Conservation (phyloP, 2,113 vertebrate genomes). For the Rallus limicola region DNA sequence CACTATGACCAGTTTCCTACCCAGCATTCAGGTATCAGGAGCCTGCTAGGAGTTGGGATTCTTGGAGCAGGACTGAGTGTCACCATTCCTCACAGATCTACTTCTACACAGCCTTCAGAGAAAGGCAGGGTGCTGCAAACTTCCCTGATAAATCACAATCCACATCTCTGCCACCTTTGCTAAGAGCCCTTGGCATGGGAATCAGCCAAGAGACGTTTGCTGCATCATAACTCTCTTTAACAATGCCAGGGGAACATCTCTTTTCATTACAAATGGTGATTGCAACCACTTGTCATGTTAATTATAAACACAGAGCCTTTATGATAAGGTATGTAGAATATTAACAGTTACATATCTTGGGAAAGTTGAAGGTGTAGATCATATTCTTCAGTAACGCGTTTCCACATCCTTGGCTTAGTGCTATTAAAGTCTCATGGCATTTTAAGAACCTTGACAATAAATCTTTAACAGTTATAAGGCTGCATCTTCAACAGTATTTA, state of each 20-base stretch:
- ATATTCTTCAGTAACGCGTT: not conserved
- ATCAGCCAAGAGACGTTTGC: not conserved
- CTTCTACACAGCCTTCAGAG: not conserved
- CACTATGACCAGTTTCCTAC: not conserved
- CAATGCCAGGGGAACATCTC: not conserved
- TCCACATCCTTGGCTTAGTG: not conserved
- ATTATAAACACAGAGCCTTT: not conserved
- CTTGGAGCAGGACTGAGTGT: not conserved
- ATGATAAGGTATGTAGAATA: not conserved
- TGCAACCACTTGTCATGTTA: not conserved
- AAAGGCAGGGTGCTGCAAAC: not conserved
- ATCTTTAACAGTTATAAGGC: not conserved
- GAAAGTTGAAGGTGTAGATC: not conserved
- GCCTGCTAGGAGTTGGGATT: not conserved
- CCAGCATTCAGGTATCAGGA: not conserved
- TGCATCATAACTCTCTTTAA: not conserved
- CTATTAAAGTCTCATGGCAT: not conserved
- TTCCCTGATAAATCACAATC: not conserved
- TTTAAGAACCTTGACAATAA: not conserved
- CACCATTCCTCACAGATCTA: not conserved
- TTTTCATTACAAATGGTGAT: not conserved
- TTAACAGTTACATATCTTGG: not conserved
- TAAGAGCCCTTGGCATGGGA: not conserved
- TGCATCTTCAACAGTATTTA: not conserved
- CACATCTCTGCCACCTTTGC: not conserved